Evolutionary conservation across 1,140 invertebrate species (phyloP).

Genomic region (Drosophila sechellia): DNA sequence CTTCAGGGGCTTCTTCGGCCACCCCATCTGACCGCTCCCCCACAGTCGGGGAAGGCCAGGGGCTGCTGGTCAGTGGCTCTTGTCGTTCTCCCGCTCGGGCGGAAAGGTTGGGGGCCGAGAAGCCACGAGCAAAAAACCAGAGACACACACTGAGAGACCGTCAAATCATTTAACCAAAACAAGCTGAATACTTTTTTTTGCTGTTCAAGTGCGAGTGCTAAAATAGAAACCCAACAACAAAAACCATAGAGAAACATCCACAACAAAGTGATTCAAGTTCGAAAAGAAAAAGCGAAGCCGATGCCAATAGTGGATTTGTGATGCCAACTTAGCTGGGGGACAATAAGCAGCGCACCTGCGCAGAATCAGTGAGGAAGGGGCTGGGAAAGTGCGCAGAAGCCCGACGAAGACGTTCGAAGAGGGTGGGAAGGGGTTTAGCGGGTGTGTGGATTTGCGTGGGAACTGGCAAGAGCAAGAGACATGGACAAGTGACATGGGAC

Average conservation of each 20-base stretch:
- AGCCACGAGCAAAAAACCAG: conserved; percentile 4
- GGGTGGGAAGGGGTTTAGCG: background rate
- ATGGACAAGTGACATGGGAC: conserved; percentile 11
- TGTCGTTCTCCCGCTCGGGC: background rate
- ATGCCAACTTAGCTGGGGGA: conserved; percentile 38
- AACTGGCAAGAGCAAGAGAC: conserved; percentile 10
- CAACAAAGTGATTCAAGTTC: conserved; percentile 20
- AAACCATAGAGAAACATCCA: conserved; percentile 19
- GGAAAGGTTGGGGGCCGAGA: conserved; percentile 3
- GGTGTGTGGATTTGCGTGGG: conserved; percentile 24
- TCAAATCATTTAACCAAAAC: conserved; percentile 14
- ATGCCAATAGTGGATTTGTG: conserved; percentile 48
- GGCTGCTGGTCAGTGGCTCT: conserved; percentile 3
- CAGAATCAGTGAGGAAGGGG: conserved; percentile 5
- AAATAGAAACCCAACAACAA: conserved; percentile 18
- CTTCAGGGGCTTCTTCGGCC: conserved; percentile 10
- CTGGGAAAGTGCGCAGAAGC: conserved; percentile 6
- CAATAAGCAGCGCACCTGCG: conserved; percentile 2
- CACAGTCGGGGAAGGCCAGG: background rate
- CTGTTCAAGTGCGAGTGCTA: conserved; percentile 33
- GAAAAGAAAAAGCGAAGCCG: conserved; percentile 14
- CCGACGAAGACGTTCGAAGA: background rate
- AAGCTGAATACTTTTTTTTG: conserved; percentile 45
- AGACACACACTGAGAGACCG: conserved; percentile 11
- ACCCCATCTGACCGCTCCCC: background rate